A percentile compares a stretch with the other conserved stretches of the same genome.
Conservation (phyloP, 2,888 invertebrate genomes). For the Pinctada fucata region DNA sequence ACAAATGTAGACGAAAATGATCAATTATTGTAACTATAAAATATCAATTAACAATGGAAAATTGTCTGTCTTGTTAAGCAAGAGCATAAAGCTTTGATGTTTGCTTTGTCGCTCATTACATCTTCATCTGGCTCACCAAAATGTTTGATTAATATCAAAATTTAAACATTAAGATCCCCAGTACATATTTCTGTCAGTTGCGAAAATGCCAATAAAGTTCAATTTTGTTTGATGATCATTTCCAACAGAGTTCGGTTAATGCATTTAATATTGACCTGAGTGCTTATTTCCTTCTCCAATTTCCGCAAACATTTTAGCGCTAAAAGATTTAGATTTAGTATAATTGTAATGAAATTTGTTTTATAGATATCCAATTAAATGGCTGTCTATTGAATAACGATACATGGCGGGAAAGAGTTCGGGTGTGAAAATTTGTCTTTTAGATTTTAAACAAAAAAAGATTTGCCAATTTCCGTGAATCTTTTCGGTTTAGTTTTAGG, state of each 20-base stretch:
- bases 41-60: slow-evolving; percentile 34
- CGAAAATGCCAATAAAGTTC: slow-evolving; percentile 33
- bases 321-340: slow-evolving; percentile 19
- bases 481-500: no score
- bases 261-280: slow-evolving; percentile 35
- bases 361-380: slow-evolving; percentile 14
- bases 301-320: slow-evolving; percentile 34
- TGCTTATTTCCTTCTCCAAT: slow-evolving; percentile 34
- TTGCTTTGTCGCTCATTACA: slow-evolving; percentile 32
- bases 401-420: slow-evolving; percentile 4
- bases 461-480: no score
- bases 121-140: slow-evolving; percentile 26
- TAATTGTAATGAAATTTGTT: slow-evolving; percentile 21
- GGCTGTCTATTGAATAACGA: slow-evolving; percentile 6
- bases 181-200: slow-evolving; percentile 24
- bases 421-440: slow-evolving; percentile 5
- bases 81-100: slow-evolving; percentile 25
- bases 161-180: slow-evolving; percentile 23
- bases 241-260: slow-evolving; percentile 25
- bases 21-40: slow-evolving; percentile 32
- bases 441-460: no score
- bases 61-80: slow-evolving; percentile 13
- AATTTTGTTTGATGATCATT: slow-evolving; percentile 32
- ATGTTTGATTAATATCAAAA: slow-evolving; percentile 35
- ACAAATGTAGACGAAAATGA: slow-evolving; percentile 17